Conservation (phyloP, 2,888 invertebrate species). For the Cyrtodaria siliqua region DNA sequence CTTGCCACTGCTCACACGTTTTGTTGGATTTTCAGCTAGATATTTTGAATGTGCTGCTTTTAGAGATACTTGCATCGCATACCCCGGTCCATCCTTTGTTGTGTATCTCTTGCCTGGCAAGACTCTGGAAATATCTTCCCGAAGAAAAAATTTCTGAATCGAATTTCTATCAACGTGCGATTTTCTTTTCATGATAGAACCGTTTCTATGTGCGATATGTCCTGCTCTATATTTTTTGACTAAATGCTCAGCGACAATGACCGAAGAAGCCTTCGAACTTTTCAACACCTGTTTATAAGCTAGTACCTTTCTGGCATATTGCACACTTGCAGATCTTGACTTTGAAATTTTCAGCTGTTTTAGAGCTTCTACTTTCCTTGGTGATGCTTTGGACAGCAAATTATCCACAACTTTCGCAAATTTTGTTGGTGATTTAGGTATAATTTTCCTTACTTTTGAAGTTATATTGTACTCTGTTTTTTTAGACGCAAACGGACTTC, state of each 20-base stretch:
- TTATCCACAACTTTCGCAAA: constrained; percentile 39
- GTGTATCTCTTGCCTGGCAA: constrained; percentile 36
- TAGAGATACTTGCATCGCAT: constrained; percentile 36
- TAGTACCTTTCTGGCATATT: constrained; percentile 36
- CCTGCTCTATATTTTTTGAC: constrained; percentile 33
- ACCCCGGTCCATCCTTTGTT: constrained; percentile 42
- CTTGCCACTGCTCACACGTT: constrained; percentile 35
- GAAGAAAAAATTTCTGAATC: constrained; percentile 32
- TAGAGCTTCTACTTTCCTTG: constrained; percentile 43
- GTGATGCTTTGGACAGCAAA: constrained; percentile 35
- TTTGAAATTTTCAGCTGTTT: constrained; percentile 32
- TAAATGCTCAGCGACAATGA: constrained; percentile 27
- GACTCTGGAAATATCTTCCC: constrained; percentile 36
- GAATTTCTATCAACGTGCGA: constrained; percentile 22
- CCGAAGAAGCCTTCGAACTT: constrained; percentile 22
- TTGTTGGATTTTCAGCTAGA: constrained; percentile 27
- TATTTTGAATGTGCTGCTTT: constrained; percentile 38
- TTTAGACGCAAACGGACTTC: constrained; percentile 42
- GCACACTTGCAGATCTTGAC: constrained; percentile 22
- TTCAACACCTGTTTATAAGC: constrained; percentile 30
- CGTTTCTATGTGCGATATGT: constrained; percentile 29
- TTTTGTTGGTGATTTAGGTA: constrained; percentile 47
- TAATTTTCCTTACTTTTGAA: constrained; percentile 36
- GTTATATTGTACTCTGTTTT: constrained; percentile 41
- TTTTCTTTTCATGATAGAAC: constrained; percentile 32